phyloP scores from a whole-genome alignment of 2,888 invertebrate species.

The Eilema depressum region DNA sequence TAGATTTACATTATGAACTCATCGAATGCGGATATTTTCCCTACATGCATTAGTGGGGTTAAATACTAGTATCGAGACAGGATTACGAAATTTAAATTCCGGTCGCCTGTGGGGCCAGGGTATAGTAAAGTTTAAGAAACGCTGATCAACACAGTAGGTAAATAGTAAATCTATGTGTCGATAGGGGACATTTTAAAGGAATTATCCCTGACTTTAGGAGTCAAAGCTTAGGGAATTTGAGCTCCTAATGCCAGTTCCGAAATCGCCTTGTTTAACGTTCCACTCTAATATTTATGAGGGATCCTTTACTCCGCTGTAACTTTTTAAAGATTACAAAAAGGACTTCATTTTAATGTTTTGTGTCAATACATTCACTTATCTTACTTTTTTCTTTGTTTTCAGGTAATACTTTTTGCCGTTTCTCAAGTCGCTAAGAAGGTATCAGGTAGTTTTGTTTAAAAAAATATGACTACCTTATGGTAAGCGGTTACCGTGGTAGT shows the following conservation, averaged over 20 bases:
- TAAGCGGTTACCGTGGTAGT: background rate
- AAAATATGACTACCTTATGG: background rate
- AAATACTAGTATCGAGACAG: background rate
- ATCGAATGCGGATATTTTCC: background rate
- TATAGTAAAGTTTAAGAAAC: background rate
- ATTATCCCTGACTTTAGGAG: slow-evolving; percentile 25
- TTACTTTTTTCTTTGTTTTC: slow-evolving; percentile 28
- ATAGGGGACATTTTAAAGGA: slow-evolving; percentile 5
- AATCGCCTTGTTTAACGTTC: slow-evolving; percentile 30
- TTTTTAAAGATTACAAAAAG: slow-evolving; percentile 12
- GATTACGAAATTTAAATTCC: background rate
- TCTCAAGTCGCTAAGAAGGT: background rate
- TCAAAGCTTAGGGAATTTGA: slow-evolving; percentile 11
- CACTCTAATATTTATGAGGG: slow-evolving; percentile 38
- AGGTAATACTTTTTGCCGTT: slow-evolving; percentile 30
- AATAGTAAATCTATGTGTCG: background rate
- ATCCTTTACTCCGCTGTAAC: slow-evolving; percentile 20
- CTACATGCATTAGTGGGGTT: background rate
- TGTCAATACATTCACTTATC: slow-evolving; percentile 22
- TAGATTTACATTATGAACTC: background rate
- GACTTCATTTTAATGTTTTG: slow-evolving; percentile 16
- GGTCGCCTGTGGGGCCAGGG: background rate
- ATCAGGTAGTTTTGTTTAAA: slow-evolving; percentile 3
- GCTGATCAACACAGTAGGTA: background rate
- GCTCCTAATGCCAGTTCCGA: slow-evolving; percentile 13